These are phyloP conservation scores for Parnassius glacialis DNA, from an alignment of 2,888 invertebrate genomes.

Conservation along the genomic window DNA sequence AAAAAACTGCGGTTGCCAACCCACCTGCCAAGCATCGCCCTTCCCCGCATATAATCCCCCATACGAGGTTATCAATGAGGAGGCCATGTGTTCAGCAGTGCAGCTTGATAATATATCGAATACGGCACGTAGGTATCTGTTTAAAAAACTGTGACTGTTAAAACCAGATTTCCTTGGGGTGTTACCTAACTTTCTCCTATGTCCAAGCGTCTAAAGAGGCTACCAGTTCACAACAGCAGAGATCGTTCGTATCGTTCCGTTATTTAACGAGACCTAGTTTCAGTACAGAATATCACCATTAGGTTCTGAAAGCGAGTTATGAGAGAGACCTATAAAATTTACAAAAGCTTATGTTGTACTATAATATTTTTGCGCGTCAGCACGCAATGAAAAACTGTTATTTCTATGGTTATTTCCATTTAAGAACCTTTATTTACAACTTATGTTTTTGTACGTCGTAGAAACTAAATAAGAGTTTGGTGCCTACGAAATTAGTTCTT, in stretches of 20 bases:
- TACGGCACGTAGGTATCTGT: slow-evolving; percentile 4
- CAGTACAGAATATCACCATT: slow-evolving; percentile 23
- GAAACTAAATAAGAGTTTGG: no score
- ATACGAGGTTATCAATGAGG: no score
- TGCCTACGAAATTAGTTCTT: no score
- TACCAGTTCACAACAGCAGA: slow-evolving; percentile 35
- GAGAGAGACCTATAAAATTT: slow-evolving; percentile 31
- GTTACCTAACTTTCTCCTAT: slow-evolving; percentile 33
- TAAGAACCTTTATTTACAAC: not conserved
- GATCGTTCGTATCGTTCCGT: slow-evolving; percentile 34
- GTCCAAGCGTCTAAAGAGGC: slow-evolving; percentile 8
- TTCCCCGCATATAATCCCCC: no score
- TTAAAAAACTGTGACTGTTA: slow-evolving; percentile 12
- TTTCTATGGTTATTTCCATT: not conserved
- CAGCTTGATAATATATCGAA: not conserved
- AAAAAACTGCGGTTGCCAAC: no score
- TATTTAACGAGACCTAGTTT: slow-evolving; percentile 31
- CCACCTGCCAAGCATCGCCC: no score
- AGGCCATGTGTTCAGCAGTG: no score
- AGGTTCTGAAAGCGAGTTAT: slow-evolving; percentile 39
- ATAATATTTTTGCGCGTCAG: not conserved
- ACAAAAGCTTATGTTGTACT: slow-evolving; percentile 2
- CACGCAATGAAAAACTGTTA: not conserved
- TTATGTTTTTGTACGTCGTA: no score
- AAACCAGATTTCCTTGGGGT: slow-evolving; percentile 7